Conservation (phyloP, 1,140 invertebrate species). For the Drosophila takahashii region DNA sequence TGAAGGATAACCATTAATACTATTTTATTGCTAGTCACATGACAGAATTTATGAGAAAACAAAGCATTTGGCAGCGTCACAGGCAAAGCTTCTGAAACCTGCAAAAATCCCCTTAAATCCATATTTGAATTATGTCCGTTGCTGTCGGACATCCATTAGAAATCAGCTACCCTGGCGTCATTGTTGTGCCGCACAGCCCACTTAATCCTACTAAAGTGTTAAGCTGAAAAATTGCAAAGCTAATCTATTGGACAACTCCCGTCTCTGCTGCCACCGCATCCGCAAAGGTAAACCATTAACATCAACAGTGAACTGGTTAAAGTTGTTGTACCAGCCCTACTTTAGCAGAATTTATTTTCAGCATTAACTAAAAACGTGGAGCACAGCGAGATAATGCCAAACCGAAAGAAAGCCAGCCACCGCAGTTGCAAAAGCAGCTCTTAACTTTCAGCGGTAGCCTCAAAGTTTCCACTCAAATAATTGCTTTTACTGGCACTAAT, state of each 20-base stretch:
- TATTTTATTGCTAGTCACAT: background rate
- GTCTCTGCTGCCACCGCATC: slow-evolving; percentile 3
- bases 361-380: slow-evolving; percentile 10
- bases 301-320: slow-evolving; percentile 34
- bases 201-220: slow-evolving; percentile 30
- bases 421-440: slow-evolving; percentile 8
- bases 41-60: background rate
- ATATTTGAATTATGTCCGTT: slow-evolving; percentile 2
- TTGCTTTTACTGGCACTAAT: slow-evolving; percentile 66
- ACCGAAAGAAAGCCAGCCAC: slow-evolving; percentile 13
- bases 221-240: slow-evolving; percentile 54
- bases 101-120: slow-evolving; percentile 3
- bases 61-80: background rate
- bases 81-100: background rate
- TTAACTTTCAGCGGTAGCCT: slow-evolving; percentile 32
- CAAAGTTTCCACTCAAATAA: slow-evolving; percentile 69
- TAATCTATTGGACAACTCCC: slow-evolving; percentile 32
- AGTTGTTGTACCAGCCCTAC: slow-evolving; percentile 13
- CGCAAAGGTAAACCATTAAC: slow-evolving; percentile 44
- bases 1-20: background rate
- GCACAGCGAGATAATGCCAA: slow-evolving; percentile 52
- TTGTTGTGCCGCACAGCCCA: slow-evolving; percentile 15
- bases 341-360: slow-evolving; percentile 19
- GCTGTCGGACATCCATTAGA: slow-evolving; percentile 3
- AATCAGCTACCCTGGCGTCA: background rate